These are phyloP conservation scores for Anastatus disparis DNA, from an alignment of 1,140 invertebrate species.

Conservation along the genomic window DNA sequence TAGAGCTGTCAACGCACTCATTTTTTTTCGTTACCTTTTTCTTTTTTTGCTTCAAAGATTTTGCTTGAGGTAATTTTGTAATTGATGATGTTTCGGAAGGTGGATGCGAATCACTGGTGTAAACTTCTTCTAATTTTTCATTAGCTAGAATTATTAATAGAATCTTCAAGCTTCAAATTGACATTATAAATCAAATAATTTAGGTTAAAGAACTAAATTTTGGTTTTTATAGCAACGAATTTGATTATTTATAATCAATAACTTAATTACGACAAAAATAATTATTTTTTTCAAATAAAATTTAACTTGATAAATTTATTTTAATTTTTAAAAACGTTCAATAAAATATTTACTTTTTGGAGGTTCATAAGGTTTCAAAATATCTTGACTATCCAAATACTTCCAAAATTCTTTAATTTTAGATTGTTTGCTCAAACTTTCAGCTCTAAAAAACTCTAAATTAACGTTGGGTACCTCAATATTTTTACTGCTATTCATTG, in stretches of 20 bases:
- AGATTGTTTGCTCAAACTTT: slow-evolving; percentile 30
- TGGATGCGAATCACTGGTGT: not conserved
- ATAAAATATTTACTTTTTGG: slow-evolving; percentile 12
- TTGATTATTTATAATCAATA: too few species aligned
- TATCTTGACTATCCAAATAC: slow-evolving; percentile 39
- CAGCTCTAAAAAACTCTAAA: slow-evolving; percentile 39
- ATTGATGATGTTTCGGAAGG: not conserved
- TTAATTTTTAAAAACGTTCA: not conserved
- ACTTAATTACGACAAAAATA: too few species aligned
- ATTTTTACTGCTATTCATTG: not conserved
- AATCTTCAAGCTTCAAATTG: too few species aligned
- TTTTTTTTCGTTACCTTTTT: slow-evolving; percentile 1
- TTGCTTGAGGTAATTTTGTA: not conserved
- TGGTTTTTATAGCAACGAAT: too few species aligned
- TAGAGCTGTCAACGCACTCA: not conserved
- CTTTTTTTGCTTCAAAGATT: not conserved
- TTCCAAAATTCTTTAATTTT: slow-evolving; percentile 52
- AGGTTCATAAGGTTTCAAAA: slow-evolving; percentile 29
- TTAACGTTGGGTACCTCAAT: slow-evolving; percentile 31
- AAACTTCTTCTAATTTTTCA: not conserved
- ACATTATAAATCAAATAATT: not conserved
- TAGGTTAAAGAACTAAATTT: not conserved
- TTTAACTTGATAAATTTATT: too few species aligned
- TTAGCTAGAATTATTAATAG: not conserved
- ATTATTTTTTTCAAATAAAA: too few species aligned